A percentile compares a stretch with the other conserved stretches of the same genome.
These are phyloP conservation scores for Callinectes sapidus DNA, from an alignment of 2,888 invertebrate species.

Conservation along the genomic window DNA sequence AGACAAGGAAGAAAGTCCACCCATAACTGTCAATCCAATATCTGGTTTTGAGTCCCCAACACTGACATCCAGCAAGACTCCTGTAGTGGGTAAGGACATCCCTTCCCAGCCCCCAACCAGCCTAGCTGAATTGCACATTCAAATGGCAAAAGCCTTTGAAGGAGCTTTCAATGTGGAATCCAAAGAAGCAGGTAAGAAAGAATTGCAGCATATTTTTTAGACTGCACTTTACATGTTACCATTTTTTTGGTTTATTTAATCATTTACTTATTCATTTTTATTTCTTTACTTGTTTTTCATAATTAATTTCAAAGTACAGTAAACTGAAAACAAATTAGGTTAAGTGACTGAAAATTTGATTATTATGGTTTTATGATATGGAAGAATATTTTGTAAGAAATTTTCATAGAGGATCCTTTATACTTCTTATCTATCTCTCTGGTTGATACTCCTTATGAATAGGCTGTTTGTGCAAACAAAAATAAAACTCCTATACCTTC, in stretches of 20 bases:
- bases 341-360: too few species aligned
- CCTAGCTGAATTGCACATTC: slow-evolving; percentile 69
- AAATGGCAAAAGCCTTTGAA: slow-evolving; percentile 73
- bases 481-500: too few species aligned
- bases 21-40: slow-evolving; percentile 66
- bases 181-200: slow-evolving; percentile 59
- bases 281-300: too few species aligned
- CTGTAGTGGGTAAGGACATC: slow-evolving; percentile 69
- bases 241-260: not conserved
- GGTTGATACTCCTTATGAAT: too few species aligned
- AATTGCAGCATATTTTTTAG: not conserved
- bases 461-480: too few species aligned
- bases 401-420: too few species aligned
- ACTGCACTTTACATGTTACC: not conserved
- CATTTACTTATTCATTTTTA: not conserved
- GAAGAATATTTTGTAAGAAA: too few species aligned
- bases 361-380: too few species aligned
- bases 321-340: too few species aligned
- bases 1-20: slow-evolving; percentile 71
- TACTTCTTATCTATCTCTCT: too few species aligned
- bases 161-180: slow-evolving; percentile 64
- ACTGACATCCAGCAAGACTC: slow-evolving; percentile 65
- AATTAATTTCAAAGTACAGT: too few species aligned
- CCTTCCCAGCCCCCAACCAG: slow-evolving; percentile 68
- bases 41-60: slow-evolving; percentile 62